Percentiles rank a stretch among this genome's conserved stretches.
phyloP scores from a whole-genome alignment of 2,797 vertebrate species.

The Notolabrus celidotus region DNA sequence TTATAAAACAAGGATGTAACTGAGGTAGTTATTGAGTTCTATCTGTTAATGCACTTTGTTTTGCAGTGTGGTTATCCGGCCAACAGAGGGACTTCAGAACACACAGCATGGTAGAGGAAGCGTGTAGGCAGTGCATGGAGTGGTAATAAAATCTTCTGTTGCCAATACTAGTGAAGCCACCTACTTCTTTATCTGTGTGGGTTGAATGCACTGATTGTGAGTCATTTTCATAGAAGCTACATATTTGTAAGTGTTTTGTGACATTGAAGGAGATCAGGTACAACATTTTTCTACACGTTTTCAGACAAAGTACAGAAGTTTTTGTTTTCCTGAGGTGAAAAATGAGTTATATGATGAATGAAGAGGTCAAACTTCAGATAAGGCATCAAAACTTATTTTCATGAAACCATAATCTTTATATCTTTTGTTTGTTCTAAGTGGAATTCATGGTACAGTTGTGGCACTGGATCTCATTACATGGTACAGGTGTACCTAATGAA shows the following conservation, averaged over 20 bases:
- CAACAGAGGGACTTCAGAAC: constrained; percentile 27
- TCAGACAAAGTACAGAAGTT: no score
- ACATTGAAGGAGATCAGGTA: no score
- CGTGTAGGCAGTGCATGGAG: neutral
- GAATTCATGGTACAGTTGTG: neutral
- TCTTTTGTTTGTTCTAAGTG: no score
- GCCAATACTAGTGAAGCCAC: neutral
- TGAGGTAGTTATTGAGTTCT: neutral
- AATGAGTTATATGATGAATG: no score
- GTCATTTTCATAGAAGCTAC: neutral
- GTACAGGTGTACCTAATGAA: neutral
- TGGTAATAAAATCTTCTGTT: neutral
- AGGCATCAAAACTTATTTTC: no score
- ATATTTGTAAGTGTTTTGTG: no score
- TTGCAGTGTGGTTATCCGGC: constrained; percentile 26
- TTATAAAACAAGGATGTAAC: neutral
- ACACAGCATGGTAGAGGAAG: neutral
- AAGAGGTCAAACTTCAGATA: no score
- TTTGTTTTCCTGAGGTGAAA: no score
- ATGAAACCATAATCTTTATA: no score
- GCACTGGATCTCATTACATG: neutral
- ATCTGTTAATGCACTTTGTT: neutral
- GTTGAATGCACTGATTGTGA: neutral
- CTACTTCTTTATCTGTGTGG: neutral
- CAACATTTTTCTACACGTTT: no score